Percentiles rank a stretch among this genome's conserved stretches.
Evolutionary conservation across 2,113 vertebrate species (phyloP).

Genomic region (Aphelocoma coerulescens): DNA sequence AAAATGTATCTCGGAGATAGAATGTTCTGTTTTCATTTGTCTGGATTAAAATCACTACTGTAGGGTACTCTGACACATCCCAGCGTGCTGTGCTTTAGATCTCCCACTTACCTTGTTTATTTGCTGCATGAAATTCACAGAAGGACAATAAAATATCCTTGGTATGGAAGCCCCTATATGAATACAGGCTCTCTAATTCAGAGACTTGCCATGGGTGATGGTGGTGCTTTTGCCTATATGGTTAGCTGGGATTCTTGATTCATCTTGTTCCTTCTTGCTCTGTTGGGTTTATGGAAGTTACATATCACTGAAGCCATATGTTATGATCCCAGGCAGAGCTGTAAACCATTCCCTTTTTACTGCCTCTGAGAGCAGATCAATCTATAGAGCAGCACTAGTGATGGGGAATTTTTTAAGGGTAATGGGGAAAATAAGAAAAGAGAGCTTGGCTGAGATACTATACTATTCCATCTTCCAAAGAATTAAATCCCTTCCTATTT

Average conservation of each 20-base stretch:
- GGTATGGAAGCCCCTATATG: background rate
- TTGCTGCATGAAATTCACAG: background rate
- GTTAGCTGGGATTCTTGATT: background rate
- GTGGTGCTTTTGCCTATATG: background rate
- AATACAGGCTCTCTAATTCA: background rate
- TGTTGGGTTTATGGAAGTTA: conserved; percentile 27
- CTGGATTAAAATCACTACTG: background rate
- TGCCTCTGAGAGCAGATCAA: conserved; percentile 19
- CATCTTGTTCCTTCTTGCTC: conserved; percentile 18
- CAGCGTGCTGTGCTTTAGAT: background rate
- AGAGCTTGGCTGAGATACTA: background rate
- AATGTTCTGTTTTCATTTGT: background rate
- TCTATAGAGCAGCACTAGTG: background rate
- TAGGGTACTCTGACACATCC: background rate
- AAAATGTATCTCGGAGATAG: background rate
- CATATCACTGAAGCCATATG: conserved; percentile 7
- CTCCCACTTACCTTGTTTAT: background rate
- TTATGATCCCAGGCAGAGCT: conserved; percentile 41
- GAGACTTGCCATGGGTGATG: background rate
- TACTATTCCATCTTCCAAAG: background rate
- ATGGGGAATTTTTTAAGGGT: conserved; percentile 15
- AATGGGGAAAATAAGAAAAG: conserved; percentile 8
- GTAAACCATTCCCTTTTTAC: conserved; percentile 43
- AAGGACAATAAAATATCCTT: background rate
- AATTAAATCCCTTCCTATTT: background rate